These are phyloP conservation scores for Arremon brunneinucha DNA, from an alignment of 2,797 vertebrate species.

Conservation along the genomic window DNA sequence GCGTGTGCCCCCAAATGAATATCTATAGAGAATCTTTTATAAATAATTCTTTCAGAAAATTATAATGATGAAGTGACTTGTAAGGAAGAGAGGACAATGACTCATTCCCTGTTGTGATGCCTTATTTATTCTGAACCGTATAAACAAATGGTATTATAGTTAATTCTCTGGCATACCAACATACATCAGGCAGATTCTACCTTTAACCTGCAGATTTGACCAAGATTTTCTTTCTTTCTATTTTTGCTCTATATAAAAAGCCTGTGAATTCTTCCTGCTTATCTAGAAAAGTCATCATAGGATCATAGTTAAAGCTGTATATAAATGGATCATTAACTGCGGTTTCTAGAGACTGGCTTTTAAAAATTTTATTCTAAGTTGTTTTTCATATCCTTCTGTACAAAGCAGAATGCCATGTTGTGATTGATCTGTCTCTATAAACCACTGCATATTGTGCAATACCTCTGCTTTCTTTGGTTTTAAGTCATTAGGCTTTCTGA, in stretches of 20 bases:
- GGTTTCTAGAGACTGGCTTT: background rate
- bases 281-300: background rate
- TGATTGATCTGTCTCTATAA: background rate
- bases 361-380: background rate
- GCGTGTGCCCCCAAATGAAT: background rate
- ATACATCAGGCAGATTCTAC: background rate
- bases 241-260: background rate
- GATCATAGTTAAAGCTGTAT: background rate
- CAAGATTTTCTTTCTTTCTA: background rate
- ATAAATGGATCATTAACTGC: background rate
- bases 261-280: background rate
- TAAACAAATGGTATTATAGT: background rate
- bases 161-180: background rate
- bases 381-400: background rate
- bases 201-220: background rate
- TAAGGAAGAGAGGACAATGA: background rate
- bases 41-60: slow-evolving; percentile 51
- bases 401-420: background rate
- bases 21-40: slow-evolving; percentile 14
- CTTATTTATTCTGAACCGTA: background rate
- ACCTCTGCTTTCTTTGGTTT: background rate
- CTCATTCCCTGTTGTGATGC: background rate
- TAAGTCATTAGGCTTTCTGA: background rate
- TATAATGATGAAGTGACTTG: background rate
- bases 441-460: background rate